A percentile compares a stretch with the other conserved stretches of the same genome.
These are phyloP conservation scores for Dreissena rostriformis DNA, from an alignment of 1,140 invertebrate species.

Conservation along the genomic window DNA sequence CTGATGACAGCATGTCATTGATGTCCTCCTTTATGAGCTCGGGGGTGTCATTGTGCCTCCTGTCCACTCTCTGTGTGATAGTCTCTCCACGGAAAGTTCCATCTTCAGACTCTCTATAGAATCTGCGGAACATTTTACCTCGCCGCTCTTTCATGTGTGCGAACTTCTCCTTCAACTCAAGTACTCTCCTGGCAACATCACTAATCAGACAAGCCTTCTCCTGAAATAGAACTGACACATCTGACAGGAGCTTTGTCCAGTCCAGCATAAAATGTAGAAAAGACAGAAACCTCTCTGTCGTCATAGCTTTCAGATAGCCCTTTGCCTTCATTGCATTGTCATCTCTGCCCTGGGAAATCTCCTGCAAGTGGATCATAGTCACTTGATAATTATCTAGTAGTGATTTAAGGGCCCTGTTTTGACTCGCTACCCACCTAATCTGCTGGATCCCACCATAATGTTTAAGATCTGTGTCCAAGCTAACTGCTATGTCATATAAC, in stretches of 20 bases:
- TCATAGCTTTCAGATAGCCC: constrained; percentile 12
- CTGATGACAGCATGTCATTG: not conserved
- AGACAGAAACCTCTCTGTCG: constrained; percentile 4
- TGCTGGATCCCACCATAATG: constrained; percentile 23
- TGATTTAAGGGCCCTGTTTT: constrained; percentile 30
- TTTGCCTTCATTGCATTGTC: constrained; percentile 6
- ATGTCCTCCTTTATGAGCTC: constrained; percentile 24
- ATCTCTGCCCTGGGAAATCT: constrained; percentile 1
- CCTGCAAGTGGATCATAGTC: constrained; percentile 14
- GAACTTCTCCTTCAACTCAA: not conserved
- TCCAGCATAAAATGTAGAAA: constrained; percentile 43
- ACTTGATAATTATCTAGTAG: constrained; percentile 40
- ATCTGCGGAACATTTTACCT: constrained; percentile 16
- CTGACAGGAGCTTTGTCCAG: constrained; percentile 1
- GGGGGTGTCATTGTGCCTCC: not conserved
- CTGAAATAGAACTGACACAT: constrained; percentile 18
- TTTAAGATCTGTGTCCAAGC: constrained; percentile 1
- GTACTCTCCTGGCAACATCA: not conserved
- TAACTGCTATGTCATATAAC: no score
- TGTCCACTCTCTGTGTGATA: not conserved
- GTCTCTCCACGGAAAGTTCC: no score
- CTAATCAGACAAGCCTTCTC: not conserved
- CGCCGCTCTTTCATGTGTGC: constrained; percentile 23
- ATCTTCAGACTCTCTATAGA: constrained; percentile 12
- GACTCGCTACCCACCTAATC: constrained; percentile 36